Conservation (phyloP, 2,888 invertebrate genomes). For the Julus scandinavius region DNA sequence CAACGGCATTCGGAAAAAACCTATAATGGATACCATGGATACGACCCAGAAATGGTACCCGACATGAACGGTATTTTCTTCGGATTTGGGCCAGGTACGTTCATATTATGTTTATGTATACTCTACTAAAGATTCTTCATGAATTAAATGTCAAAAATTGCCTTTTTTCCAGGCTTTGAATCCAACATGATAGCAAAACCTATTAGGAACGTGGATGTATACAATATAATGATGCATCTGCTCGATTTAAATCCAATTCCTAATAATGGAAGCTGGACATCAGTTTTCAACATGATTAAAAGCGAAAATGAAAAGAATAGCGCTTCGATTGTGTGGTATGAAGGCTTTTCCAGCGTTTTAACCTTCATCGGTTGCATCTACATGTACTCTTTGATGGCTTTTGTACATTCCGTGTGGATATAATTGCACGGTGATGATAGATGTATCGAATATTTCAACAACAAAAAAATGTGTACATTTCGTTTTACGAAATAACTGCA, state of each 20-base stretch:
- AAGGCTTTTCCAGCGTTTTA: not conserved
- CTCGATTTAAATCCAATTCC: constrained; percentile 44
- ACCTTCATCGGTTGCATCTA: constrained; percentile 39
- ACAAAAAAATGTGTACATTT: too few species aligned
- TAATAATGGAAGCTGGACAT: constrained; percentile 52
- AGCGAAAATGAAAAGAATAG: constrained; percentile 21
- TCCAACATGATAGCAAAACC: not conserved
- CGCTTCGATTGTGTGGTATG: not conserved
- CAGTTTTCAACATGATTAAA: constrained; percentile 48
- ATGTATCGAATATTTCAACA: too few species aligned
- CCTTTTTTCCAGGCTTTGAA: constrained; percentile 50
- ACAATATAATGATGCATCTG: constrained; percentile 54
- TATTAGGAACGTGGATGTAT: constrained; percentile 49
- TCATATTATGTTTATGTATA: too few species aligned
- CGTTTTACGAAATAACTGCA: too few species aligned
- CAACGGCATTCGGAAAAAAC: not conserved
- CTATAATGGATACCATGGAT: constrained; percentile 52
- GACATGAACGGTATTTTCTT: constrained; percentile 54
- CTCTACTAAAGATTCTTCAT: not conserved
- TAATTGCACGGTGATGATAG: too few species aligned
- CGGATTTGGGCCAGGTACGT: constrained; percentile 53
- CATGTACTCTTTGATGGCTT: constrained; percentile 49
- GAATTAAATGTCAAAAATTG: not conserved
- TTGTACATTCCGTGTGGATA: not conserved
- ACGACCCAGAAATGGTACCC: constrained; percentile 41